Conservation (phyloP, 2,797 vertebrate genomes). For the Steatocranus sp. region DNA sequence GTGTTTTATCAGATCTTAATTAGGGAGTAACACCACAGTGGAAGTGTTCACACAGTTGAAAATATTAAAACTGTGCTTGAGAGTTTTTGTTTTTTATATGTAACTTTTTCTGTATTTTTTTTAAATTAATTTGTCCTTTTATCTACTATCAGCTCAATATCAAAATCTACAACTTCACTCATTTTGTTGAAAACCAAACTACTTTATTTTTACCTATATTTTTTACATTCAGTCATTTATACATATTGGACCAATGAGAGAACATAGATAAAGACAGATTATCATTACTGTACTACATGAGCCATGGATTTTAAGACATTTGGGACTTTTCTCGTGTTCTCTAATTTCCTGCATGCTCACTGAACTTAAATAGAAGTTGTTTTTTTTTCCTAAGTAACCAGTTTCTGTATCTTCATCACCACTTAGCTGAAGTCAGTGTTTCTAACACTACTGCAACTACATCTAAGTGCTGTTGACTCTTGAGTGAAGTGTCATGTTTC, state of each 20-base stretch:
- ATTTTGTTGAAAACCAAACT: not conserved
- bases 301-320: not conserved
- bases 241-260: not conserved
- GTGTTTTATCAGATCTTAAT: not conserved
- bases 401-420: not conserved
- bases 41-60: not conserved
- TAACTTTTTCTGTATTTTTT: not conserved
- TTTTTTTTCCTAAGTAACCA: not conserved
- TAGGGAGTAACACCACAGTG: not conserved
- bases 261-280: not conserved
- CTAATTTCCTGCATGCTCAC: not conserved
- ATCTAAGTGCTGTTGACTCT: not conserved
- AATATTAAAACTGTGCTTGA: not conserved
- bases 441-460: not conserved
- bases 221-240: not conserved
- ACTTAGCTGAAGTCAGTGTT: not conserved
- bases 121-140: fast-evolving
- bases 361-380: not conserved
- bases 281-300: not conserved
- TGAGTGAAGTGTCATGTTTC: not conserved
- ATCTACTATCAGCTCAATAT: not conserved
- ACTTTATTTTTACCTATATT: not conserved
- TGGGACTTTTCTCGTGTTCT: not conserved
- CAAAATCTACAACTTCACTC: not conserved
- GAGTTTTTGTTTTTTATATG: not conserved